Evolutionary conservation across 2,888 invertebrate species (phyloP).

Genomic region (Caenorhabditis angaria): DNA sequence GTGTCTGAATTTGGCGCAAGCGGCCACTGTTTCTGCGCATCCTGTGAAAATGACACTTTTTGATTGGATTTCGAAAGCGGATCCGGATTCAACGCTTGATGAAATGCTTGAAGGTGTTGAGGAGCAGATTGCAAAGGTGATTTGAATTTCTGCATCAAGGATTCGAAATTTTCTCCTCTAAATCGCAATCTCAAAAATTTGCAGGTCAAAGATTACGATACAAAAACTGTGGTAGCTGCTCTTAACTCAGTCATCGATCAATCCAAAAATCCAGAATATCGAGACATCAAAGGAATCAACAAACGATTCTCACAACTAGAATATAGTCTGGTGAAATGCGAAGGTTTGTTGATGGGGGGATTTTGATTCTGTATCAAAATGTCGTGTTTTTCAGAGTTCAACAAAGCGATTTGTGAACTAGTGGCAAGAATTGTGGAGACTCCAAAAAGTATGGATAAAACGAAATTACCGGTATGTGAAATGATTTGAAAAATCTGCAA

Average conservation of each 20-base stretch:
- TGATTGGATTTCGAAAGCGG: slow-evolving; percentile 65
- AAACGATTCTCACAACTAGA: slow-evolving; percentile 63
- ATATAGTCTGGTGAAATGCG: slow-evolving; percentile 26
- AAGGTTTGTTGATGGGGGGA: slow-evolving; percentile 2
- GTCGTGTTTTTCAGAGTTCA: slow-evolving; percentile 21
- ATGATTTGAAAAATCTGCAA: neutral
- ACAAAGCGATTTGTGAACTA: slow-evolving; percentile 25
- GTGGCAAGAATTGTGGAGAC: slow-evolving; percentile 33
- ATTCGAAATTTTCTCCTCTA: neutral
- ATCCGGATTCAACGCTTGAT: slow-evolving; percentile 49
- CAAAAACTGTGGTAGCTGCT: slow-evolving; percentile 19
- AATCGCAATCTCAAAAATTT: slow-evolving; percentile 1
- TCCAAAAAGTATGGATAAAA: slow-evolving; percentile 30
- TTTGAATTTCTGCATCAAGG: neutral
- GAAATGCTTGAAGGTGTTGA: slow-evolving; percentile 44
- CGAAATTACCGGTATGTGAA: slow-evolving; percentile 15
- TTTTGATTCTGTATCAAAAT: neutral
- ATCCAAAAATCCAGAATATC: slow-evolving; percentile 51
- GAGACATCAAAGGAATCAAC: slow-evolving; percentile 66
- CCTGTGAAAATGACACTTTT: slow-evolving; percentile 51
- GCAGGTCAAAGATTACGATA: slow-evolving; percentile 39
- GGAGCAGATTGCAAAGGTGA: slow-evolving; percentile 45
- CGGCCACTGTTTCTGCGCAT: slow-evolving; percentile 15
- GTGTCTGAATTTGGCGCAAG: slow-evolving; percentile 24
- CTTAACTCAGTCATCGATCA: slow-evolving; percentile 49